Evolutionary conservation across 2,888 invertebrate species (phyloP).

Genomic region (Trissonchulus latispiculum): DNA sequence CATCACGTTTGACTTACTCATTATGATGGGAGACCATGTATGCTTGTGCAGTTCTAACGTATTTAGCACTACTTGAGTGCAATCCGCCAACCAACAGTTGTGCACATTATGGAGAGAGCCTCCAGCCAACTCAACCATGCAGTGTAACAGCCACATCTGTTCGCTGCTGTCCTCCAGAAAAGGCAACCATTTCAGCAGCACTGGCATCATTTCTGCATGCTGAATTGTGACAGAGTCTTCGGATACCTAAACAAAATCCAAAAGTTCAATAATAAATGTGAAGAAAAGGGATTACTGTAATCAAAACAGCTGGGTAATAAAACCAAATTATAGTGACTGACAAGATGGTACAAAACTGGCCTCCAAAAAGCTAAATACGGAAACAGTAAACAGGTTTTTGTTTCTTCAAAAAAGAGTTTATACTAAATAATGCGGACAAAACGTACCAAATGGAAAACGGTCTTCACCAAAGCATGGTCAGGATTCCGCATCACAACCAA

Average conservation of each 20-base stretch:
- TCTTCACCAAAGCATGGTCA: not conserved
- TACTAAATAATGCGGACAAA: no score
- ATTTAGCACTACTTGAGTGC: not conserved
- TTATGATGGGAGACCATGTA: not conserved
- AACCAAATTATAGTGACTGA: no score
- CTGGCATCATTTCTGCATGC: conserved; percentile 11
- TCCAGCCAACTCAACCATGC: not conserved
- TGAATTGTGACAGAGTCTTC: not conserved
- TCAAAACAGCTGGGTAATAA: no score
- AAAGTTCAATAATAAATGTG: no score
- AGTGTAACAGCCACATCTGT: conserved; percentile 15
- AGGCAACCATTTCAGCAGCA: conserved; percentile 11
- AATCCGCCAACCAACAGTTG: conserved; percentile 8
- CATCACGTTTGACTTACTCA: not conserved
- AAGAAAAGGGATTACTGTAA: no score
- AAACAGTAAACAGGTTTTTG: no score
- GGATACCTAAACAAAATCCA: no score
- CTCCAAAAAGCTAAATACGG: no score
- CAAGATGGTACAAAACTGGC: no score
- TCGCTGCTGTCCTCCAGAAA: not conserved
- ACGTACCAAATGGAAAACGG: not conserved
- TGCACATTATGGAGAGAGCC: conserved; percentile 7
- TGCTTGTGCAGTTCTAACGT: not conserved
- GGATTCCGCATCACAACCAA: not conserved
- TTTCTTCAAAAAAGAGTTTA: no score